Evolutionary conservation across 2,797 vertebrate genomes (phyloP).

Genomic region (Huso huso): DNA sequence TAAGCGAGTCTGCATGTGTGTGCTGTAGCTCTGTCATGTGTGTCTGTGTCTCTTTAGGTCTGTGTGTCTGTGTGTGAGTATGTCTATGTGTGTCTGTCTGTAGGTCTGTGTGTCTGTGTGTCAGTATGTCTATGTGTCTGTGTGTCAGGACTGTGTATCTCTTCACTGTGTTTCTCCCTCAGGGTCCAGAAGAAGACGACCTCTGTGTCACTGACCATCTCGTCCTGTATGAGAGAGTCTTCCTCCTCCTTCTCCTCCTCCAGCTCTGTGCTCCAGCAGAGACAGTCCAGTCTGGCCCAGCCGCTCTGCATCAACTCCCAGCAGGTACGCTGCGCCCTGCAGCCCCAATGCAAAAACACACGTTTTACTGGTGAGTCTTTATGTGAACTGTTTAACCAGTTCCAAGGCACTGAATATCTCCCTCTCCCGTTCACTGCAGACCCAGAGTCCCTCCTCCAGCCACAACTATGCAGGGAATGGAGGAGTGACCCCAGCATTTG

Average conservation of each 20-base stretch:
- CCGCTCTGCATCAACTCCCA: slow-evolving; percentile 43
- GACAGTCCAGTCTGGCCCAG: slow-evolving; percentile 55
- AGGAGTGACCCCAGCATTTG: slow-evolving; percentile 63
- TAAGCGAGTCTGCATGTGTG: too few species aligned
- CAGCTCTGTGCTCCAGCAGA: slow-evolving; percentile 40
- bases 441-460: slow-evolving; percentile 55
- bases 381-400: too few species aligned
- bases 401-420: neutral
- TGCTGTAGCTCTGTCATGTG: too few species aligned
- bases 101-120: neutral
- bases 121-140: slow-evolving; percentile 2
- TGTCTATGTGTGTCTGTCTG: neutral
- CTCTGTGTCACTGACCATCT: slow-evolving; percentile 64
- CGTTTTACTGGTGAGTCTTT: too few species aligned
- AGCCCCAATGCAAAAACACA: neutral
- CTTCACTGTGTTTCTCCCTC: neutral
- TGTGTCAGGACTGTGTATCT: neutral
- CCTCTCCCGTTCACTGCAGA: slow-evolving; percentile 45
- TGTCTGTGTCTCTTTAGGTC: neutral
- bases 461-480: slow-evolving; percentile 48
- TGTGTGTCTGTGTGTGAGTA: neutral
- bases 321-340: slow-evolving; percentile 33
- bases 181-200: slow-evolving; percentile 63
- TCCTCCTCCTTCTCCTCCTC: slow-evolving; percentile 26
- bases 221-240: slow-evolving; percentile 46